Conservation (phyloP, 1,140 invertebrate species). For the Bradynema listronoti region DNA sequence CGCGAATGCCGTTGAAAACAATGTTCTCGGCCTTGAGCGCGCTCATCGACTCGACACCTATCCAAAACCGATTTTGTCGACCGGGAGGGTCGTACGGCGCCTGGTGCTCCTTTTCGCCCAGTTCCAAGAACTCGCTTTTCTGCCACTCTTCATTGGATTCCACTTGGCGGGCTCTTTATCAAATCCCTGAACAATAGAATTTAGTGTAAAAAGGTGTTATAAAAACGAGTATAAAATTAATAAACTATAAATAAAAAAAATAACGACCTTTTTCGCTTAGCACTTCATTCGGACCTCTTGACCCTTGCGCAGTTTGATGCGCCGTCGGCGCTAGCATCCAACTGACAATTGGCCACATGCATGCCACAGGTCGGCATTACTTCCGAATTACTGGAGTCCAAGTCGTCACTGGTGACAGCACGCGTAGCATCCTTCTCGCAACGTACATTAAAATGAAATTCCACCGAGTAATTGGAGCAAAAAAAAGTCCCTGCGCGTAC, state of each 20-base stretch:
- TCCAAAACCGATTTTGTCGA: slow-evolving; percentile 94
- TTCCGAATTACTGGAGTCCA: slow-evolving; percentile 76
- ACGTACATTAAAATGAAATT: slow-evolving; percentile 92
- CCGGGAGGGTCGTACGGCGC: slow-evolving; percentile 83
- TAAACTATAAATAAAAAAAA: too few species aligned
- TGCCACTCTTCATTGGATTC: slow-evolving; percentile 89
- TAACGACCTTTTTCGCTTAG: slow-evolving; percentile 74
- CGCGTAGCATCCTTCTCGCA: slow-evolving; percentile 84
- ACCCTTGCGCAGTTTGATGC: slow-evolving; percentile 93
- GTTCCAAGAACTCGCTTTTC: slow-evolving; percentile 88
- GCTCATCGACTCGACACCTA: slow-evolving; percentile 89
- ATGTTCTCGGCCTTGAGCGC: slow-evolving; percentile 92
- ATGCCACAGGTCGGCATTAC: slow-evolving; percentile 40
- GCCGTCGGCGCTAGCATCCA: slow-evolving; percentile 68
- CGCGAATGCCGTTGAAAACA: slow-evolving; percentile 85
- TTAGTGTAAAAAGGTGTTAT: too few species aligned
- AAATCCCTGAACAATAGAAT: slow-evolving; percentile 66
- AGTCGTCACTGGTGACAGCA: slow-evolving; percentile 90
- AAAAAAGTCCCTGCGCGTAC: slow-evolving; percentile 92
- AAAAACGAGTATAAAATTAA: too few species aligned
- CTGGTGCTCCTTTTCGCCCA: slow-evolving; percentile 83
- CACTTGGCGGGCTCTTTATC: slow-evolving; percentile 99
- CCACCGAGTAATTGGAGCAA: slow-evolving; percentile 91
- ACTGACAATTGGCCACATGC: too few species aligned
- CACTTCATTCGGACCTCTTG: slow-evolving; percentile 90